phyloP scores from a whole-genome alignment of 1,140 invertebrate species.

The Thalassaphorura encarpata region DNA sequence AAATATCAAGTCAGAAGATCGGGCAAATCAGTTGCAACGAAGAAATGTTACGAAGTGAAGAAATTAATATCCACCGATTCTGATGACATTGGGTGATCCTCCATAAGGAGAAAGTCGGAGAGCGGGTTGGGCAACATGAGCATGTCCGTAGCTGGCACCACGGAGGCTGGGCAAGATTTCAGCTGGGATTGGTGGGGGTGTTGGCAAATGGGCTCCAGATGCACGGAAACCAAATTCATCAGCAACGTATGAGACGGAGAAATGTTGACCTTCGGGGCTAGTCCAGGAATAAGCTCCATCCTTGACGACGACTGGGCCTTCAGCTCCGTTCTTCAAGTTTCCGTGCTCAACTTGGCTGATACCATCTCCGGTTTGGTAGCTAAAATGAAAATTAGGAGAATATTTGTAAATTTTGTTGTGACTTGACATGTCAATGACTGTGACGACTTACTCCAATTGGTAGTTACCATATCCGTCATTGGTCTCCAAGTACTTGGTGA shows the following conservation, averaged over 20 bases:
- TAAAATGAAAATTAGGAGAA: not conserved
- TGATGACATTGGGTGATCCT: too few relatives aligned
- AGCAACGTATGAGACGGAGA: constrained; percentile 1
- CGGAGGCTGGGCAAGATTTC: not conserved
- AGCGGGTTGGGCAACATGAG: too few relatives aligned
- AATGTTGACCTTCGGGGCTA: not conserved
- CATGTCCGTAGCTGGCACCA: too few relatives aligned
- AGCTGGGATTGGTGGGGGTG: constrained; percentile 7
- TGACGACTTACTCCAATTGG: not conserved
- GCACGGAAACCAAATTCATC: constrained; percentile 5
- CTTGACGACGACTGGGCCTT: constrained; percentile 1
- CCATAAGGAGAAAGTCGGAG: too few relatives aligned
- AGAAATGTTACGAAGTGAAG: too few relatives aligned
- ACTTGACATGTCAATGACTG: not conserved
- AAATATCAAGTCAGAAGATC: too few relatives aligned
- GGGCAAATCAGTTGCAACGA: too few relatives aligned
- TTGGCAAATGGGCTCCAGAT: not conserved
- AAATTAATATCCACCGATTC: too few relatives aligned
- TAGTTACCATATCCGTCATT: not conserved
- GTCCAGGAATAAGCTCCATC: not conserved
- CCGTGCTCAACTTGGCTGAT: not conserved
- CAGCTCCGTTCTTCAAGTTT: not conserved
- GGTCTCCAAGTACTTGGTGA: not conserved
- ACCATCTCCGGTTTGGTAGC: not conserved
- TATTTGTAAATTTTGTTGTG: not conserved